These are phyloP conservation scores for Leucopsar rothschildi DNA, from an alignment of 2,113 vertebrate genomes.

Conservation along the genomic window DNA sequence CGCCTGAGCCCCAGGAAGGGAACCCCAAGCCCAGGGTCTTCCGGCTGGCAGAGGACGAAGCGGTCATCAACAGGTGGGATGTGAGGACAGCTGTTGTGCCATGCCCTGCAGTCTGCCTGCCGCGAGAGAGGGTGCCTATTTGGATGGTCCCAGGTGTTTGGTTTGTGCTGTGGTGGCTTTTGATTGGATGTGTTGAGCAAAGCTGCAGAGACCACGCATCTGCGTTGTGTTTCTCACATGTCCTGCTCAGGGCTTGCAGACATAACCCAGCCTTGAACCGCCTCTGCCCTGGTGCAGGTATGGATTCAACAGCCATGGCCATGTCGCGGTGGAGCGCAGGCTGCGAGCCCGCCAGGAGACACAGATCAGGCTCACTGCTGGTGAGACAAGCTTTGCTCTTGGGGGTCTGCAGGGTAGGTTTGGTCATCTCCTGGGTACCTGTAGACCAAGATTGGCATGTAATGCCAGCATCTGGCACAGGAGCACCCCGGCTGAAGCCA, in stretches of 20 bases:
- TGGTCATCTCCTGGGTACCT: neutral
- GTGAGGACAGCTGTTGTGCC: neutral
- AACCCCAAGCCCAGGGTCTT: constrained; percentile 92
- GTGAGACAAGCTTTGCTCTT: constrained; percentile 61
- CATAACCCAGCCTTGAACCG: neutral
- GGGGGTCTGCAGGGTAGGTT: neutral
- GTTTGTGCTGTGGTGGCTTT: neutral
- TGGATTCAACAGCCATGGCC: constrained; percentile 94
- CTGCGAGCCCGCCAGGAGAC: constrained; percentile 74
- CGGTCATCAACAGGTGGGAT: constrained; percentile 89
- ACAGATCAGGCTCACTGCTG: constrained; percentile 78
- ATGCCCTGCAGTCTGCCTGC: fast-evolving
- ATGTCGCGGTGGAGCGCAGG: constrained; percentile 74
- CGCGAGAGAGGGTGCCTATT: fast-evolving
- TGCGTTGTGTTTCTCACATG: too few species aligned
- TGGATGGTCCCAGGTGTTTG: too few species aligned
- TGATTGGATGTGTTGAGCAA: neutral
- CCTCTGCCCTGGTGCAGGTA: constrained; percentile 73
- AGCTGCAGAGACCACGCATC: fast-evolving
- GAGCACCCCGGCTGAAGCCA: too few species aligned
- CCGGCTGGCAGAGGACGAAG: constrained; percentile 82
- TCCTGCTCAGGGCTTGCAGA: neutral
- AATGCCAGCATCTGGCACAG: neutral
- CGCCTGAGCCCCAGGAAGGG: constrained; percentile 89
- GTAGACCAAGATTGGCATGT: neutral